These are phyloP conservation scores for Geophilus truncorum DNA, from an alignment of 2,888 invertebrate species.

Conservation along the genomic window DNA sequence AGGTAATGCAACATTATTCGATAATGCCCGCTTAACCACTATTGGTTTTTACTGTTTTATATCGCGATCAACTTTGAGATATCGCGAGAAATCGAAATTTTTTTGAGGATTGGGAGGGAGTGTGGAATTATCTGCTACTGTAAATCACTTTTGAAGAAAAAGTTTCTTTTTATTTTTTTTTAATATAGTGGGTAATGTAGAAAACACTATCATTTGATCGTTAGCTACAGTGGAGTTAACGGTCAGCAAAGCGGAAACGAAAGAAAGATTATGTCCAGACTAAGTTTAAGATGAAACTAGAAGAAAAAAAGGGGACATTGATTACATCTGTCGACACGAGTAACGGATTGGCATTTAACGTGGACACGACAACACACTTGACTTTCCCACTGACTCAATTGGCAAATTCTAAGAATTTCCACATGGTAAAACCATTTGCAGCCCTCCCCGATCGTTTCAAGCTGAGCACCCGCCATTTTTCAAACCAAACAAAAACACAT, in stretches of 20 bases:
- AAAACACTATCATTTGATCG: conserved; percentile 2
- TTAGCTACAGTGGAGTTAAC: neutral
- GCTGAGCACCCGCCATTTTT: neutral
- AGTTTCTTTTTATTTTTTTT: neutral
- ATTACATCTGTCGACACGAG: conserved; percentile 17
- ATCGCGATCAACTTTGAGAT: neutral
- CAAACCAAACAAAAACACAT: neutral
- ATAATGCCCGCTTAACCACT: neutral
- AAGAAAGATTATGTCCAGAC: conserved; percentile 18
- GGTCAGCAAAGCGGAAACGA: conserved; percentile 7
- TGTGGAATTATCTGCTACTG: neutral
- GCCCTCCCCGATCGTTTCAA: neutral
- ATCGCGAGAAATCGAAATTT: neutral
- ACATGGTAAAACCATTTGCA: neutral
- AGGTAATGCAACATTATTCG: neutral
- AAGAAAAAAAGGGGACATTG: conserved; percentile 8
- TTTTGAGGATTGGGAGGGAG: neutral
- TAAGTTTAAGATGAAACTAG: conserved; percentile 27
- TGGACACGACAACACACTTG: conserved; percentile 22
- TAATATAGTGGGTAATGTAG: neutral
- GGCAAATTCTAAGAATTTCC: neutral
- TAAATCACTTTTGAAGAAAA: neutral
- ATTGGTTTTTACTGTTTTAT: neutral
- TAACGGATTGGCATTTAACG: conserved; percentile 18
- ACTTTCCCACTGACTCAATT: conserved; percentile 5